phyloP scores from a whole-genome alignment of 2,888 invertebrate genomes.

The Cylindroiulus punctatus region DNA sequence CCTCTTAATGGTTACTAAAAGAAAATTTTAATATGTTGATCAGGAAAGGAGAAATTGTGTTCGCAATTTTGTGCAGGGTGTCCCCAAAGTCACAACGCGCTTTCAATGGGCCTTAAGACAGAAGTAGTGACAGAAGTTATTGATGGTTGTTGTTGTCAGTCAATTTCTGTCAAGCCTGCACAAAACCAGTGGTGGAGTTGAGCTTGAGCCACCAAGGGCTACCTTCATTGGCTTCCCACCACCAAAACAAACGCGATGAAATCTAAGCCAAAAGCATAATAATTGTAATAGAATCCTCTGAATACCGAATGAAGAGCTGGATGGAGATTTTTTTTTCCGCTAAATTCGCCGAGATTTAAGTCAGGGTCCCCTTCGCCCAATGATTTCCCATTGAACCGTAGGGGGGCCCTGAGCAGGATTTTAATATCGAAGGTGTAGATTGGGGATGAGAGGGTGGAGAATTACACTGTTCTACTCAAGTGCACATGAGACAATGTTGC shows the following conservation, averaged over 20 bases:
- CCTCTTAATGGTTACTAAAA: no score
- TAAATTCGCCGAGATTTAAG: slow-evolving; percentile 14
- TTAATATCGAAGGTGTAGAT: slow-evolving; percentile 42
- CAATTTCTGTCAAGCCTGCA: neutral
- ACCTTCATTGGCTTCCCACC: slow-evolving; percentile 16
- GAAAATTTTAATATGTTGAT: no score
- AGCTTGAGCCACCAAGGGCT: neutral
- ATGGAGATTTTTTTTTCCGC: neutral
- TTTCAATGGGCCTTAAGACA: no score
- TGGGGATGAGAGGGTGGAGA: slow-evolving; percentile 37
- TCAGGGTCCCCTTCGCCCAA: neutral
- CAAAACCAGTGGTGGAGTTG: neutral
- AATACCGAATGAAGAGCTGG: slow-evolving; percentile 23
- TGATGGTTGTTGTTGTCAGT: no score
- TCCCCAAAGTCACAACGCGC: no score
- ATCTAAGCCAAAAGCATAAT: slow-evolving; percentile 34
- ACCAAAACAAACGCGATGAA: slow-evolving; percentile 26
- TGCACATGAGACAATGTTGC: slow-evolving; percentile 55
- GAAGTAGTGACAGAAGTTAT: no score
- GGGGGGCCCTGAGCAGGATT: slow-evolving; percentile 22
- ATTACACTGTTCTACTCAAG: slow-evolving; percentile 51
- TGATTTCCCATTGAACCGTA: slow-evolving; percentile 25
- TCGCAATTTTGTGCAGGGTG: no score
- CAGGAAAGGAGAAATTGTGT: no score
- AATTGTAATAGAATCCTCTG: slow-evolving; percentile 32